A percentile compares a stretch with the other conserved stretches of the same genome.
These are phyloP conservation scores for Thamnophis sirtalis DNA, from an alignment of 2,113 vertebrate genomes.

Conservation along the genomic window DNA sequence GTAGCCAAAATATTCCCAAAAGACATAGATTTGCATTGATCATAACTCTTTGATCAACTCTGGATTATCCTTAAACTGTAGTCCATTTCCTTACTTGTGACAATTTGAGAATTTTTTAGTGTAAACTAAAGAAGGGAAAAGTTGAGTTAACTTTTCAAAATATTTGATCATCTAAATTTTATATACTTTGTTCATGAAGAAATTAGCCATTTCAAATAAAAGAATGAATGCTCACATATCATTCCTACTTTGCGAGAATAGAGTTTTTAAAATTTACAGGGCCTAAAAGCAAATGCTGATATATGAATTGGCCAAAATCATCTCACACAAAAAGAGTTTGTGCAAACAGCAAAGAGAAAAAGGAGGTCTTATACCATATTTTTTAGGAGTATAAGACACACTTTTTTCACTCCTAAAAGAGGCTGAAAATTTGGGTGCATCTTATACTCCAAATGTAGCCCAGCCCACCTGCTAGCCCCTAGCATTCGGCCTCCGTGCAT, in stretches of 20 bases:
- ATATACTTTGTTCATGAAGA: neutral
- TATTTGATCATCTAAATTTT: neutral
- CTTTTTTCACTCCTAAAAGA: no score
- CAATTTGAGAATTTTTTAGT: neutral
- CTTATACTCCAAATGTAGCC: no score
- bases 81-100: neutral
- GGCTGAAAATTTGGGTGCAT: no score
- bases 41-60: neutral
- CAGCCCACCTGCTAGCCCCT: no score
- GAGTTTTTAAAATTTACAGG: neutral
- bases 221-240: neutral
- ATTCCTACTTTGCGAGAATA: neutral
- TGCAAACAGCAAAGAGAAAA: conserved; percentile 10
- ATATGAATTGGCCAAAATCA: neutral
- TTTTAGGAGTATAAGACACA: no score
- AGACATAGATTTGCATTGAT: neutral
- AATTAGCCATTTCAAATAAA: neutral
- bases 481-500: no score
- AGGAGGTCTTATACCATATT: neutral
- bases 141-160: neutral
- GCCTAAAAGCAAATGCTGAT: neutral
- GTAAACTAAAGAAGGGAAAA: neutral
- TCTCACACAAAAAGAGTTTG: neutral
- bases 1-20: neutral
- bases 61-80: neutral